Evolutionary conservation across 2,797 vertebrate species (phyloP), one percentile per base, ranked within the genome.

Genomic region (Paramormyrops hopkinsi): DNA sequence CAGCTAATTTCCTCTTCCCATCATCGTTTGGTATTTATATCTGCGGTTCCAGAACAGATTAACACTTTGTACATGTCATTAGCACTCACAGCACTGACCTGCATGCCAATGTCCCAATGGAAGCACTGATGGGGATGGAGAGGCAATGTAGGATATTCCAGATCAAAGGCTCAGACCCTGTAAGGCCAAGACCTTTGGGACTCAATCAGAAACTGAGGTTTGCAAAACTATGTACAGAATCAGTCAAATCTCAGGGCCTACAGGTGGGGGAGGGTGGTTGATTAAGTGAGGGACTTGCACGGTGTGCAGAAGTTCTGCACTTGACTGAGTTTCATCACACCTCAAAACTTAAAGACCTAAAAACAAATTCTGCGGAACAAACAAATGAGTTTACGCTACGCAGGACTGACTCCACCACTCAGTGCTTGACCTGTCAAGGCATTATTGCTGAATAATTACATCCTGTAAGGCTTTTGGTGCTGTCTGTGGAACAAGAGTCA

Each of bases 381-480:
- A 6, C 17, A 25, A 33, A 65, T 37, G 12, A 14, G 14, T 44
- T 89, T 46, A n/a, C n/a, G 51, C 56, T 53, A 65, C 25, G 41
- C 46, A 84, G 19, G 25, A 89, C 29, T 86, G 9, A 65, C 5
- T 69, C 44, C 82, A 33, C 14, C 12, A 53, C 9, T 73, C 48
- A 73, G 5, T 88, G 62, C 59, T 86, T 89, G 53, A 73, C 25
- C 59, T 9, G 29, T 41, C 33, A 6, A 86, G 89, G 59, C 54
- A 88, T 91, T 92, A 92, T 90, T 91, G 90, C 91, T 91, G 89
- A 90, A 92, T 89, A 91, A 90, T 91, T 91, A 92, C 89, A 91
- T 90, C 82, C 90, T 82, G 44, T 93, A 92, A 93, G 93, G 92
- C 93, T 92, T 92, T 88, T 89, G 91, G 91, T 93, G 89, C 90